Base-by-base conservation (phyloP, 2,113 vertebrate genomes). In the Ursus arctos region DNA sequence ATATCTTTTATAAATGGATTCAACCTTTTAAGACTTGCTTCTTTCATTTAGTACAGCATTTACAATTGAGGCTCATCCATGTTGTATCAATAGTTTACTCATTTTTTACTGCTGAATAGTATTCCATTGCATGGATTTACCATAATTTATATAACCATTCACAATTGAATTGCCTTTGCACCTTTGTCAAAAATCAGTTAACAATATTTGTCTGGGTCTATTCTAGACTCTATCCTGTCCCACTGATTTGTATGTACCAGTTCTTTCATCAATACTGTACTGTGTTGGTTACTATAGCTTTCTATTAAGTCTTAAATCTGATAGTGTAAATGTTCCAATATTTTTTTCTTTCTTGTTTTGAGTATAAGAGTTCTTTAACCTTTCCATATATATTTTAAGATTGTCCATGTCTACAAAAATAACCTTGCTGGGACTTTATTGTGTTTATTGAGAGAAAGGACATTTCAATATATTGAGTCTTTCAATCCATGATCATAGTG, bases 391-490 rank as follows among this genome's bases (percentile, higher is more conserved):
- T 80, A 85, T 51, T 33, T 61, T 87, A 84, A 85, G 40, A 84
- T 47, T 94, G 47, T 33, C 22, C 53, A 36, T 47, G 21, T 72
- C 31, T 49, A 84, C 22, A 92, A 85, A 89, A 61, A 59, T 31
- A 86, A 94, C 59, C 47, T 80, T 79, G 21, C 22, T 95, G 24
- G 4, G 2, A 91, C 74, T 95, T 91, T 26, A 88, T 79, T 95
- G 3, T 81, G 65, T 33, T 91, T 55, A 84, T 19, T 95, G 61
- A 71, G 61, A 71, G 10, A 95, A 91, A 40, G 76, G 24, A 26
- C 9, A 80, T 69, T 16, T 95, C 40, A 67, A 88, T 24, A 80
- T 43, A 5, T 4, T 55, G 47, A 87, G n/a, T 94, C 65, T 94
- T 88, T 83, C 14, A 76, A 95, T 69, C 49, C 19, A 69, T 85